Base-by-base conservation (phyloP, 2,113 vertebrate genomes). In the Platichthys flesus region DNA sequence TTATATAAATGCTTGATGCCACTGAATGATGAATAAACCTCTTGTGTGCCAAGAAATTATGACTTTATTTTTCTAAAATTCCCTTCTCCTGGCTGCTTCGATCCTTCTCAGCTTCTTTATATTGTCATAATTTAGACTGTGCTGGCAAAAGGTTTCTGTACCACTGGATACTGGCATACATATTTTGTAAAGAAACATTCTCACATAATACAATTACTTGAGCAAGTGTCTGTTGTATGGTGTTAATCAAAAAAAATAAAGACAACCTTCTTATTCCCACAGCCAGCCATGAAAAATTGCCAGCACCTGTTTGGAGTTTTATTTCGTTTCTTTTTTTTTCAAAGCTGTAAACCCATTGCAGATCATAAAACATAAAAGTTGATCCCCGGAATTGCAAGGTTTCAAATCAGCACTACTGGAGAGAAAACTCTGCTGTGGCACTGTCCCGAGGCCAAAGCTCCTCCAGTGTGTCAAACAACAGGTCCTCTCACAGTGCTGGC, bases 151-250 rank as follows among this genome's bases (percentile, higher is more conserved):
- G 26, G 9, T 56, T 67, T 62, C 12, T 58, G 26, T 65, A 66
- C 67, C 40, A 71, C 66, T 55, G 67, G 66, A 54, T 21, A 26
- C 56, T 28, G 21, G 37, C 62, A 74, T 84, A 54, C 78, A 31
- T 72, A 78, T 80, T 79, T 81, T 28, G 78, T 45, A 59, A 45
- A 24, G 24, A 71, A 75, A 21, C 21, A 45, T 80, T 74, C 84
- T 40, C 59, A 59, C 69, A 83, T 74, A 13, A 14, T 66, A 49
- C 55, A 67, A 74, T 61, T 7, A 67, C 40, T 40, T 24, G 31
- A 31, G 31, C 31, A 28, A 77, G 56, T 58, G 9, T 49, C 37
- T 73, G 37, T 40, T 47, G 62, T 18, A 26, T 51, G 47, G 51
- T 26, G 56, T 70, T 31, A 31, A 31, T 71, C 47, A 73, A 49